Evolutionary conservation across 2,113 vertebrate genomes (phyloP).

Genomic region (Cervus canadensis): DNA sequence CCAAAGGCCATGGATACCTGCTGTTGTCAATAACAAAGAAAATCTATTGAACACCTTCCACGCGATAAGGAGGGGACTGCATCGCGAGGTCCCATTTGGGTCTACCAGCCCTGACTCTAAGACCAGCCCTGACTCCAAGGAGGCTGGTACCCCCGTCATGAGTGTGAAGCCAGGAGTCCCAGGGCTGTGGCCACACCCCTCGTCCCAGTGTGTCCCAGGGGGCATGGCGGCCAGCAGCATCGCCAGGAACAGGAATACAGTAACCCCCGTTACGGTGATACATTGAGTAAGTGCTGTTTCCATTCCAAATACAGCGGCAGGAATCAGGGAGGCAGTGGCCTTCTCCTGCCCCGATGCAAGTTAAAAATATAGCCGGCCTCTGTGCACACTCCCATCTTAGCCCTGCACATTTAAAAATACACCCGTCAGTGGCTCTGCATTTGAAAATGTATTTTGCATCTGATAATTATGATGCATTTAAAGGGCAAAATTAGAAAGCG

Average conservation of each 20-base stretch:
- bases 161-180: background rate
- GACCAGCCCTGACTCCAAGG: background rate
- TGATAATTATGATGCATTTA: conserved; percentile 75
- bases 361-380: conserved; percentile 68
- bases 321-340: conserved; percentile 37
- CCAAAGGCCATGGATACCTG: background rate
- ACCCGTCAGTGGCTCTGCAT: conserved; percentile 63
- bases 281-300: background rate
- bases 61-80: background rate
- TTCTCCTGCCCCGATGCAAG: conserved; percentile 40
- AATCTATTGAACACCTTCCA: background rate
- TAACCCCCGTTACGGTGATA: background rate
- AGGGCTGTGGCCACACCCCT: background rate
- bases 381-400: conserved; percentile 50
- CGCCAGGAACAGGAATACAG: background rate
- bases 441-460: conserved; percentile 73
- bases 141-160: rapidly evolving
- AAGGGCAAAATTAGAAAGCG: conserved; percentile 75
- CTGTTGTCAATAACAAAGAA: background rate
- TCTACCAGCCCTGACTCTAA: background rate
- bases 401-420: conserved; percentile 69
- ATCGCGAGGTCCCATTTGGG: background rate
- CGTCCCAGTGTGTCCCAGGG: background rate
- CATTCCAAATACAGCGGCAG: background rate
- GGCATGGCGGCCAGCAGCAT: background rate